Conservation (phyloP, 2,888 invertebrate species). For the Cephonodes hylas region DNA sequence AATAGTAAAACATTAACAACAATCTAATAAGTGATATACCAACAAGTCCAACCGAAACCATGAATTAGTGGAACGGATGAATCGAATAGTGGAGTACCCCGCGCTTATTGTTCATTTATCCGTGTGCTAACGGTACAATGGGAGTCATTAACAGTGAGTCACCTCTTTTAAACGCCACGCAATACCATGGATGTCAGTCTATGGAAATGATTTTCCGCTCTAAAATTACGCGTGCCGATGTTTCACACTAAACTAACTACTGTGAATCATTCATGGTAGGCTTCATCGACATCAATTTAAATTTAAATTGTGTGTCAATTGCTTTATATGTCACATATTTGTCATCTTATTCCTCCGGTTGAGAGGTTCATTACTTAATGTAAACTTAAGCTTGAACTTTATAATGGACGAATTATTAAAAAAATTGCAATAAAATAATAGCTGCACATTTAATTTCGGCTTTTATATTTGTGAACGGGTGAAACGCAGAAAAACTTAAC, state of each 20-base stretch:
- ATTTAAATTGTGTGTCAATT: not conserved
- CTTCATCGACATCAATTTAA: constrained; percentile 4
- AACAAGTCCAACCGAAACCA: too few species aligned
- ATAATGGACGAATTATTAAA: too few species aligned
- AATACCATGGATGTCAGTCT: constrained; percentile 47
- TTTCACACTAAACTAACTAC: constrained; percentile 22
- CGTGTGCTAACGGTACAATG: constrained; percentile 1
- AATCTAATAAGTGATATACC: too few species aligned
- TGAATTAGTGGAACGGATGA: not conserved
- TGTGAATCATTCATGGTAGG: constrained; percentile 6
- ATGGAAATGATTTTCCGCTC: constrained; percentile 65
- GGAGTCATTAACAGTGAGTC: constrained; percentile 48
- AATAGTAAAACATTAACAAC: too few species aligned
- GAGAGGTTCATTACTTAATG: not conserved
- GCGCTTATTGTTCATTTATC: constrained; percentile 3
- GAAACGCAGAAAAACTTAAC: constrained; percentile 28
- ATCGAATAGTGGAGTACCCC: not conserved
- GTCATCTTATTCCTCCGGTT: not conserved
- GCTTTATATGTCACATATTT: not conserved
- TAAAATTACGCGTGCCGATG: constrained; percentile 37
- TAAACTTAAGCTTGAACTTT: not conserved
- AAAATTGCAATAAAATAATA: too few species aligned
- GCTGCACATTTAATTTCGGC: too few species aligned
- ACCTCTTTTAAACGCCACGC: constrained; percentile 39
- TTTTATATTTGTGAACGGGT: constrained; percentile 16